These are phyloP conservation scores for Seira sanloemensis DNA, from an alignment of 2,888 invertebrate genomes.

Conservation along the genomic window DNA sequence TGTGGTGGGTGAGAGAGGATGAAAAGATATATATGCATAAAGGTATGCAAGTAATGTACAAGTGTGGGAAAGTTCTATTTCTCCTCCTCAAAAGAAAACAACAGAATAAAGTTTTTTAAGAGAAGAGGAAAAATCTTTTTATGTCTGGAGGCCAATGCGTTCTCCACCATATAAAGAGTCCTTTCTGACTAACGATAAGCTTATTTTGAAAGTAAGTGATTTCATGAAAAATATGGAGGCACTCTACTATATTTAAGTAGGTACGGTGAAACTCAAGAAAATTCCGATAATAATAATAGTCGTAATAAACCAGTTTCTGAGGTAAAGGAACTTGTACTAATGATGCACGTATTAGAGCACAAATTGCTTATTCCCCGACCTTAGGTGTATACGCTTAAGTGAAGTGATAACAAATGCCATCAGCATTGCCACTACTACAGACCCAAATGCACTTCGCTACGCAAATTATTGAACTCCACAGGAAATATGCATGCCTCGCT, in stretches of 20 bases:
- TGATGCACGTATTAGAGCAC: neutral
- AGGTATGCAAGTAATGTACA: neutral
- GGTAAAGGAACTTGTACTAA: neutral
- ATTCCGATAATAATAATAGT: neutral
- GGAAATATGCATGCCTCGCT: too few species aligned
- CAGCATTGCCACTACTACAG: too few species aligned
- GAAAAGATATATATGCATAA: too few species aligned
- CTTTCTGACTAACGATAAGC: neutral
- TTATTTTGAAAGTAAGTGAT: neutral
- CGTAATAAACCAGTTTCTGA: neutral
- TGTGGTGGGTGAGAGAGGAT: neutral
- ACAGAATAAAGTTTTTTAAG: neutral
- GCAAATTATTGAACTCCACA: too few species aligned
- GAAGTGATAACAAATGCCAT: too few species aligned
- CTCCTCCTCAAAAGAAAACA: neutral
- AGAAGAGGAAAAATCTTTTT: neutral
- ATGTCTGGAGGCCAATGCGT: neutral
- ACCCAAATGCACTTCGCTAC: too few species aligned
- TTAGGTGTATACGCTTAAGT: too few species aligned
- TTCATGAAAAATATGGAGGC: neutral
- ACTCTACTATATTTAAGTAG: too few species aligned
- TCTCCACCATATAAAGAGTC: neutral
- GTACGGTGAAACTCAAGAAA: too few species aligned
- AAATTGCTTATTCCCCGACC: too few species aligned
- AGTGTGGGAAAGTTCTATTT: too few species aligned